Evolutionary conservation across 2,797 vertebrate genomes (phyloP).

Genomic region (Gymnothorax javanicus): DNA sequence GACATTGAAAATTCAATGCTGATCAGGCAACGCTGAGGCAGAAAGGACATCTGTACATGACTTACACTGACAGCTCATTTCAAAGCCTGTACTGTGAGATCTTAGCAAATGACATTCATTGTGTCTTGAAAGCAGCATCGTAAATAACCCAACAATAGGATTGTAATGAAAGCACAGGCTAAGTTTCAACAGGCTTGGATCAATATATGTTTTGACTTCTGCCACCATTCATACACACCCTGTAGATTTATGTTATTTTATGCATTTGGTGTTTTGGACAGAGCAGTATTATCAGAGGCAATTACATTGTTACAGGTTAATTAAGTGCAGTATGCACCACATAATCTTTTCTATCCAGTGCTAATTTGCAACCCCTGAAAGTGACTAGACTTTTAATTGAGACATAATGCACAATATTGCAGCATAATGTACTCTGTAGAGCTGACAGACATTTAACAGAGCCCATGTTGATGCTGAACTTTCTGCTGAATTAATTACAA

Average conservation of each 20-base stretch:
- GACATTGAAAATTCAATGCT: background rate
- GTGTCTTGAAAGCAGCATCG: background rate
- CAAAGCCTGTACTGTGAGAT: background rate
- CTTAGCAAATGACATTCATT: background rate
- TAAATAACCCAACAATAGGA: background rate
- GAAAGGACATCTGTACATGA: background rate
- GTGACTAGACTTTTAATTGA: background rate
- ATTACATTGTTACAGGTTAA: background rate
- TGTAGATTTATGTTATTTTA: background rate
- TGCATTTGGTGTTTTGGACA: background rate
- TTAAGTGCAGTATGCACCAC: background rate
- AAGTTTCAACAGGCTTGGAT: background rate
- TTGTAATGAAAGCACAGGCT: background rate
- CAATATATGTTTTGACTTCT: background rate
- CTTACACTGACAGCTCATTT: background rate
- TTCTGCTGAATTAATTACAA: background rate
- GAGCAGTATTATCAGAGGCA: background rate
- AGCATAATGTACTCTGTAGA: background rate
- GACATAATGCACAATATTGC: background rate
- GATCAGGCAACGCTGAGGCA: background rate
- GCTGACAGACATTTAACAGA: constrained; percentile 4
- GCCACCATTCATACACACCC: background rate
- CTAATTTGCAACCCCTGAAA: background rate
- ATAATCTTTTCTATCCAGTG: background rate
- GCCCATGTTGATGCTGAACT: background rate